Conservation (phyloP, 2,113 vertebrate species). For the Ctenomys sociabilis region DNA sequence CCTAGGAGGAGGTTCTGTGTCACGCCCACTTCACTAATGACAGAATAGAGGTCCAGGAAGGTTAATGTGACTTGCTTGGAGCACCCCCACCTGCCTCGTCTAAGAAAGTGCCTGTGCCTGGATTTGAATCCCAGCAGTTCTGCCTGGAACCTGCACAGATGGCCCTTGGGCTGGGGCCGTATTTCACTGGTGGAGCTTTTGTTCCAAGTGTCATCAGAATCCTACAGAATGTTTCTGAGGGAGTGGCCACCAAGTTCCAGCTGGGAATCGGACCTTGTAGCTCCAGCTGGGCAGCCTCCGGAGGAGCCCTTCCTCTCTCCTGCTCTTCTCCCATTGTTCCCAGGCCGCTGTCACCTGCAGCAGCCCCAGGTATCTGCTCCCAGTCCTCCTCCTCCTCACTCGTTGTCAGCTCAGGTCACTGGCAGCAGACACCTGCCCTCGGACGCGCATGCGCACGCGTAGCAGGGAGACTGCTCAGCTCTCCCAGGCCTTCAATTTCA, state of each 20-base stretch:
- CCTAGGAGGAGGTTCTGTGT: neutral
- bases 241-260: neutral
- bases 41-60: neutral
- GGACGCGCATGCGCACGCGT: neutral
- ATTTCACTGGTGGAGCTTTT: neutral
- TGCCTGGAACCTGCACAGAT: neutral
- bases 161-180: neutral
- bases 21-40: neutral
- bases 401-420: slow-evolving; percentile 8
- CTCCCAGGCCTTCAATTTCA: slow-evolving; percentile 43
- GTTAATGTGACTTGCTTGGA: neutral
- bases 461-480: neutral
- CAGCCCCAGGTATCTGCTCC: slow-evolving; percentile 36
- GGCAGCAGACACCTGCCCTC: slow-evolving; percentile 4
- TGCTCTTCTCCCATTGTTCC: slow-evolving; percentile 48
- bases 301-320: neutral
- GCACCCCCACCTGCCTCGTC: neutral
- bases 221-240: neutral
- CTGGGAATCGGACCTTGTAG: neutral
- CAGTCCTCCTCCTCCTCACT: neutral
- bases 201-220: neutral
- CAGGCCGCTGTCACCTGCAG: slow-evolving; percentile 66
- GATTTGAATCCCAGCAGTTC: accelerated
- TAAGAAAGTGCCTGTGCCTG: accelerated
- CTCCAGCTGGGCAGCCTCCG: neutral